Evolutionary conservation across 2,888 invertebrate species (phyloP), one percentile per base, ranked within the genome.

Genomic region (Ischnura elegans): DNA sequence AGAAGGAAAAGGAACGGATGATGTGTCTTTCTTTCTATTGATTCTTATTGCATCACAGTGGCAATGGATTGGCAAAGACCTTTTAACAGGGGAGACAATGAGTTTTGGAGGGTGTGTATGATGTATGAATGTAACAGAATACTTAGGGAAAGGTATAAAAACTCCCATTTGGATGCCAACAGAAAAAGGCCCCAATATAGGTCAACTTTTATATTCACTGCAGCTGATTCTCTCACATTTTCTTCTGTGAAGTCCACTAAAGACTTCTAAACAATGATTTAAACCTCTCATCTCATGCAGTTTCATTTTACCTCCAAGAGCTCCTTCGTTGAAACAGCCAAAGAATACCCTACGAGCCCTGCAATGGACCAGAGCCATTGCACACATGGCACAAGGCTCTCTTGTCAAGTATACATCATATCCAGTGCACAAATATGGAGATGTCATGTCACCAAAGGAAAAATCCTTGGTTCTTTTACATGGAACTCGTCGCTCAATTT

Each of bases 301-400:
- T 95, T 98, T 98, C 4, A 97, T 97, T 94, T 96, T 96, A 0
- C 97, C 97, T 0, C 97, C 97, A 0, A 99, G 96, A 0, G 97
- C 98, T 0, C 99, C 99, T 94, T 96, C 96, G 94, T 97, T 96
- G 0, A 96, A 95, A 0, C 96, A 95, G 8, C 97, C 97, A 95
- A 98, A 99, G 95, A 99, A 99, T 2, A 99, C 97, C 94, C 98
- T 96, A 93, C 97, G 97, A 0, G 97, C 97, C 94, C 99, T 96
- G n/a, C 99, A 98, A 96, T 99, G 99, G 0, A 99, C 97, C 93
- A 99, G 96, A 0, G 98, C 99, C 99, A 99, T 99, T 0, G 98
- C 97, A 96, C 99, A 99, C 98, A 99, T 98, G 0, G 98, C 95
- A 96, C 99, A 99, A 0, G 99, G 99, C 95, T 99, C 99, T 94